These are phyloP conservation scores for Cybosia mesomella DNA, from an alignment of 2,888 invertebrate genomes.

Conservation along the genomic window DNA sequence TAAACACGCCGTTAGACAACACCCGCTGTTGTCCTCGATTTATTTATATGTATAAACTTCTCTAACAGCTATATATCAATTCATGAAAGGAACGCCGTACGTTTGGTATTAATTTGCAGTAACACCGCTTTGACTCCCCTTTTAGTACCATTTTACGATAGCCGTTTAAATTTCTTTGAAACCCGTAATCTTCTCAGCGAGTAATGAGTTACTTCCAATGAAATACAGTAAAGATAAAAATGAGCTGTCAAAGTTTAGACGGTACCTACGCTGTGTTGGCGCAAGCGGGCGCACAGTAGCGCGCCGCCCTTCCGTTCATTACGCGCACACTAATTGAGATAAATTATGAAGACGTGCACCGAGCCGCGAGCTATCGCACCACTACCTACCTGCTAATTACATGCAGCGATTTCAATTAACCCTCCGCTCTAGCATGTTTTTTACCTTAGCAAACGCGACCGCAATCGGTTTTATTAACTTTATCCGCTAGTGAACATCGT, in stretches of 20 bases:
- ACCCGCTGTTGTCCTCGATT: conserved; percentile 48
- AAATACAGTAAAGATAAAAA: conserved; percentile 50
- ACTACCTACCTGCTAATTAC: conserved; percentile 79
- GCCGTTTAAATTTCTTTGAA: conserved; percentile 1
- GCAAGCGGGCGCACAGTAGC: conserved; percentile 52
- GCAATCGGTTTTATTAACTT: conserved; percentile 63
- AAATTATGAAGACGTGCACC: conserved; percentile 84
- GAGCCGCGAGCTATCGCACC: conserved; percentile 74
- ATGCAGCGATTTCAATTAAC: conserved; percentile 82
- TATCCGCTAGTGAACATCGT: conserved; percentile 58
- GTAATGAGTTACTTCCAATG: conserved; percentile 27
- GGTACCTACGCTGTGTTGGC: conserved; percentile 50
- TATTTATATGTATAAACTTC: conserved; percentile 14
- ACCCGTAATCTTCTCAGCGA: not conserved
- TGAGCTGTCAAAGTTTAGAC: conserved; percentile 52
- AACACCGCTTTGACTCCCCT: not conserved
- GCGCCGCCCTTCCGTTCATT: conserved; percentile 81
- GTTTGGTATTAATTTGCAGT: not conserved
- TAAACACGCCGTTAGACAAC: conserved; percentile 66
- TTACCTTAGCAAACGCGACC: conserved; percentile 52
- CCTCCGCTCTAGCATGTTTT: conserved; percentile 61
- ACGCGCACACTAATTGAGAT: conserved; percentile 83
- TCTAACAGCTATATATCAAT: conserved; percentile 15
- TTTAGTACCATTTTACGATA: conserved; percentile 3
- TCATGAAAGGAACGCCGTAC: conserved; percentile 4